Percentiles rank a stretch among this genome's conserved stretches.
phyloP scores from a whole-genome alignment of 2,113 vertebrate species.

The Pteruthius melanotis region DNA sequence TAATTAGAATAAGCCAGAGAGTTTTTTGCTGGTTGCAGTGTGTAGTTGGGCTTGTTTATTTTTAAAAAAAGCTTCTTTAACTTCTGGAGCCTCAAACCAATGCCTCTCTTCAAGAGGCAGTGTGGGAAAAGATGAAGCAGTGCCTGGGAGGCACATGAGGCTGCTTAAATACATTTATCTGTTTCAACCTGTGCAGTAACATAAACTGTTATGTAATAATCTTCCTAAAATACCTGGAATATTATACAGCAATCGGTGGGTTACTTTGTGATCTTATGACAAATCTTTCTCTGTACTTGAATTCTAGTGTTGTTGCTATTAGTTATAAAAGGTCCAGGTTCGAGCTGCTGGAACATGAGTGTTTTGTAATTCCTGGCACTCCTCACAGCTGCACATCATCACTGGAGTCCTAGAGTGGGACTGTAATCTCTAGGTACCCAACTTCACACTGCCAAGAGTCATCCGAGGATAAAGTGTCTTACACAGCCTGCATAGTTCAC shows the following conservation, averaged over 20 bases:
- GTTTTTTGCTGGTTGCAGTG: background rate
- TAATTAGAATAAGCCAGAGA: background rate
- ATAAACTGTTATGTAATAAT: background rate
- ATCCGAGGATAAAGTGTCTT: background rate
- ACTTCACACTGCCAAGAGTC: background rate
- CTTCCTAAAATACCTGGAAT: background rate
- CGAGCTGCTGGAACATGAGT: fast-evolving
- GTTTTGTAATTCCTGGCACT: background rate
- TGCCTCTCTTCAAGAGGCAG: background rate
- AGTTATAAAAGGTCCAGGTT: background rate
- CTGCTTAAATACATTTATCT: background rate
- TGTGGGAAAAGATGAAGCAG: background rate
- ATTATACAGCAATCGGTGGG: background rate
- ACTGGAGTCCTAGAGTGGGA: background rate
- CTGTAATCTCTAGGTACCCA: background rate
- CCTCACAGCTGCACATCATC: fast-evolving
- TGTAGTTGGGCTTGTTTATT: background rate
- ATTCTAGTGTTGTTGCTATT: background rate
- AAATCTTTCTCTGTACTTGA: background rate
- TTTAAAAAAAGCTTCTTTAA: background rate
- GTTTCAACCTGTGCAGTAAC: background rate
- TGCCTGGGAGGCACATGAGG: background rate
- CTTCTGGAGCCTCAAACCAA: background rate
- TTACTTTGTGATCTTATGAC: background rate
- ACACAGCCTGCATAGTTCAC: background rate